Percentiles rank a stretch among this genome's conserved stretches.
These are phyloP conservation scores for Thymelicus acteon DNA, from an alignment of 2,888 invertebrate species.

Conservation along the genomic window DNA sequence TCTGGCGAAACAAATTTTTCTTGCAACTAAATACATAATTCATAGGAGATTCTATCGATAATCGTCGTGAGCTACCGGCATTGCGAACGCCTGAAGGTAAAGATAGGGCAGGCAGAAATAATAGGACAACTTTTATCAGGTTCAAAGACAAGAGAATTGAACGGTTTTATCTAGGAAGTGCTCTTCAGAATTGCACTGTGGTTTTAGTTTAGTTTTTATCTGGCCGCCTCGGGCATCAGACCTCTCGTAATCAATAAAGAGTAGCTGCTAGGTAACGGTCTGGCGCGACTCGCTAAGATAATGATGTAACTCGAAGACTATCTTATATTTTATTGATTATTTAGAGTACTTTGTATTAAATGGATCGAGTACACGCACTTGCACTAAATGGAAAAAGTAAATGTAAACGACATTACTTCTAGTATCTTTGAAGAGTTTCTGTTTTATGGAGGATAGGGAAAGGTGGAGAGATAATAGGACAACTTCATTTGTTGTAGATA, in stretches of 20 bases:
- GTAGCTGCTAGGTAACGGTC: conserved; percentile 47
- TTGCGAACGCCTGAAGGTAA: conserved; percentile 43
- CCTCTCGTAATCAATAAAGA: conserved; percentile 62
- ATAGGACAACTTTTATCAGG: conserved; percentile 75
- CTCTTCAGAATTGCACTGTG: conserved; percentile 67
- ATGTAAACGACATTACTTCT: too few species aligned
- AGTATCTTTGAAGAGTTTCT: too few species aligned
- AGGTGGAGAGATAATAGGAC: too few species aligned
- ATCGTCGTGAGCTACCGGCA: conserved; percentile 54
- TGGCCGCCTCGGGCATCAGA: conserved; percentile 58
- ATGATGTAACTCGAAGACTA: conserved; percentile 17
- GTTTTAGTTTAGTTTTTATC: conserved; percentile 75
- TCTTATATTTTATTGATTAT: not conserved
- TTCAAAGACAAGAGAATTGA: conserved; percentile 56
- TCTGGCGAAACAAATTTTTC: conserved; percentile 56
- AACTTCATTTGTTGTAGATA: too few species aligned
- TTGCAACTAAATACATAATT: conserved; percentile 76
- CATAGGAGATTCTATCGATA: conserved; percentile 61
- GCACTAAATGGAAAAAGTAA: too few species aligned
- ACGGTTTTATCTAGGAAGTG: conserved; percentile 64
- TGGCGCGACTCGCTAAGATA: not conserved
- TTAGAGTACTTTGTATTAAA: too few species aligned
- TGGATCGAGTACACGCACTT: too few species aligned
- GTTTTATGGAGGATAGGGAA: too few species aligned
- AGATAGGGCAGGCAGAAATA: conserved; percentile 57